phyloP scores from a whole-genome alignment of 2,113 vertebrate genomes.

The Corynorhinus townsendii region DNA sequence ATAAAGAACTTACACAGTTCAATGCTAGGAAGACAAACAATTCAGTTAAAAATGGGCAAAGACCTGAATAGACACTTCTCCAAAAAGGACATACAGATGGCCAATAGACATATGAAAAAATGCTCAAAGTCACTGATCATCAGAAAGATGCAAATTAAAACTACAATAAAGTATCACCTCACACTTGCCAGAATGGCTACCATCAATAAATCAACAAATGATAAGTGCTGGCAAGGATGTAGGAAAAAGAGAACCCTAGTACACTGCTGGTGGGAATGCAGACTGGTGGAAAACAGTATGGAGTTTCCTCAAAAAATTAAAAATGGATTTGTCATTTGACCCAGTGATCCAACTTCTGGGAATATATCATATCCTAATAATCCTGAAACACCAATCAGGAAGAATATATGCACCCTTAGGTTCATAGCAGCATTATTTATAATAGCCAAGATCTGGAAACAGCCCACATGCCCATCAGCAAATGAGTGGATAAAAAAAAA shows the following conservation, averaged over 20 bases:
- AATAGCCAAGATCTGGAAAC: neutral
- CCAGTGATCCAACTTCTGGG: neutral
- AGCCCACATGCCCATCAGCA: neutral
- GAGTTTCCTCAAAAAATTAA: neutral
- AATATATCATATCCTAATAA: neutral
- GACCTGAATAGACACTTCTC: neutral
- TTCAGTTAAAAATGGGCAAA: neutral
- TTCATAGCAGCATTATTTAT: neutral
- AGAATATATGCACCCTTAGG: neutral
- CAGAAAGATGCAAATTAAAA: neutral
- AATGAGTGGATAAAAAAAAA: neutral
- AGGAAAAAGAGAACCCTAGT: neutral
- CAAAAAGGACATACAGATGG: neutral
- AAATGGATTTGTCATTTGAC: neutral
- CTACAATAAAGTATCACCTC: neutral
- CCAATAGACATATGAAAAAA: neutral
- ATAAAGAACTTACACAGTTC: neutral
- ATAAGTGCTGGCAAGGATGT: neutral
- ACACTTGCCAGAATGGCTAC: neutral
- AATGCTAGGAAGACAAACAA: neutral
- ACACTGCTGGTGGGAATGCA: neutral
- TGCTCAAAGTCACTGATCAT: neutral
- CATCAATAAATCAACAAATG: neutral
- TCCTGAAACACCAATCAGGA: neutral
- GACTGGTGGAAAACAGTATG: neutral